Conservation (phyloP, 2,797 vertebrate species). For the Poeciliopsis infans region DNA sequence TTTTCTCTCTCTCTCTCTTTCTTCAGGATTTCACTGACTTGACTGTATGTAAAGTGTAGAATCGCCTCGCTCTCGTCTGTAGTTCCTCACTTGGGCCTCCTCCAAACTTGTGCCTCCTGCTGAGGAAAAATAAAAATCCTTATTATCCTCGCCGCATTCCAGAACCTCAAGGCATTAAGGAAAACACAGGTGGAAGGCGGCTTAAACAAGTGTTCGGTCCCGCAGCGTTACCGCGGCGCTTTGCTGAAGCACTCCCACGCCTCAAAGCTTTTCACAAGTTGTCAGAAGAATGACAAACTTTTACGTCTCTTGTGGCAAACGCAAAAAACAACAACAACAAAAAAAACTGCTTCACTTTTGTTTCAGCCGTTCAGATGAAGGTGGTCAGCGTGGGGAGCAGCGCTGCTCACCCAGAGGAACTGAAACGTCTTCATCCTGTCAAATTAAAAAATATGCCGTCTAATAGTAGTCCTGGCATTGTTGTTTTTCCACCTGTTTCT, state of each 20-base stretch:
- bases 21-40: background rate
- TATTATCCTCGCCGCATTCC: conserved; percentile 45
- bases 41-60: background rate
- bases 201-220: conserved; percentile 15
- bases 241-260: background rate
- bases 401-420: too few species aligned
- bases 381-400: too few species aligned
- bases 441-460: too few species aligned
- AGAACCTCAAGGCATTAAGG: conserved; percentile 36
- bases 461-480: too few species aligned
- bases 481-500: too few species aligned
- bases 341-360: too few species aligned
- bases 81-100: conserved; percentile 28
- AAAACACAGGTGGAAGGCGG: conserved; percentile 21
- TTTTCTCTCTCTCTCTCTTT: background rate
- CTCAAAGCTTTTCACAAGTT: background rate
- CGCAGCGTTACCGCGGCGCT: conserved; percentile 1
- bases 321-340: background rate
- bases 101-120: conserved; percentile 30
- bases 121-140: conserved; percentile 35
- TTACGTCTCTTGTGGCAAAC: background rate
- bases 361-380: too few species aligned
- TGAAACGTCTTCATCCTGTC: too few species aligned
- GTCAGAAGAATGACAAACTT: background rate
- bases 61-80: conserved; percentile 28